Conservation (phyloP, 2,113 vertebrate genomes). For the Amphilophus citrinellus region DNA sequence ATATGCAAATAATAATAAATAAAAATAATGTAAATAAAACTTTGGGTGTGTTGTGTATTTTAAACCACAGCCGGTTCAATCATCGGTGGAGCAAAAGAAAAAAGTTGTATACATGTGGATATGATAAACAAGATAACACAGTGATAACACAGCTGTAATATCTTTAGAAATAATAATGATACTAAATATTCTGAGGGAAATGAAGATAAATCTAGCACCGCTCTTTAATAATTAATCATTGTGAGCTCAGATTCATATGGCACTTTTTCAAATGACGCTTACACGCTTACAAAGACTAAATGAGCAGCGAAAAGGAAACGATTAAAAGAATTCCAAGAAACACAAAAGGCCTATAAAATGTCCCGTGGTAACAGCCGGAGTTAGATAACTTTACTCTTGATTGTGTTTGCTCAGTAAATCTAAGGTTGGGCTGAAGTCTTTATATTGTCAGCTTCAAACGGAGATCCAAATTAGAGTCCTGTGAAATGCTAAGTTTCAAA, state of each 20-base stretch:
- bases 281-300: not conserved
- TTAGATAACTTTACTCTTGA: not conserved
- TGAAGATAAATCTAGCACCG: not conserved
- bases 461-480: not conserved
- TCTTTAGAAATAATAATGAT: not conserved
- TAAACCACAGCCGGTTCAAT: not conserved
- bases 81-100: not conserved
- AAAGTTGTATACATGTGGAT: not conserved
- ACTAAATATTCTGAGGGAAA: not conserved
- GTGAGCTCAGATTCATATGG: not conserved
- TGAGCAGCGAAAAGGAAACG: not conserved
- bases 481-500: not conserved
- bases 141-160: not conserved
- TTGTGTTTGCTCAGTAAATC: not conserved
- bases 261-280: not conserved
- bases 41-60: not conserved
- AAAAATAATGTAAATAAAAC: no score
- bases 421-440: not conserved
- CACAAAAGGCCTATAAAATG: not conserved
- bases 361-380: not conserved
- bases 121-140: no score
- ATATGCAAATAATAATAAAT: no score
- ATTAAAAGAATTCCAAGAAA: not conserved
- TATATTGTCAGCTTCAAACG: not conserved
- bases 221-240: not conserved